Evolutionary conservation across 2,113 vertebrate genomes (phyloP).

Genomic region (Microtus pennsylvanicus): DNA sequence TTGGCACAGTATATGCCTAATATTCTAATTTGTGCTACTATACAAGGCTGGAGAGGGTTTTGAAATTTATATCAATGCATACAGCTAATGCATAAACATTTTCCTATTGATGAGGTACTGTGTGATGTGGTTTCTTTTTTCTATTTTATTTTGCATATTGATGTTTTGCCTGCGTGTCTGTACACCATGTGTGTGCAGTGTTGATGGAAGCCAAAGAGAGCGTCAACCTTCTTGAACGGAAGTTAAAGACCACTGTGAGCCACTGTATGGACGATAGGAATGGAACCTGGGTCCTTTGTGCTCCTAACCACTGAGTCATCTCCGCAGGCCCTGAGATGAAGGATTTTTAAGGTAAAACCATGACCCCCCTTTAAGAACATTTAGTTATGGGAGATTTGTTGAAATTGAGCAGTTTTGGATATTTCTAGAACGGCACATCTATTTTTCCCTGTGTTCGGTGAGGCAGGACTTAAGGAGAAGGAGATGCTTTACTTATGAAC

Average conservation of each 20-base stretch:
- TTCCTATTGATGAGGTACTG: not conserved
- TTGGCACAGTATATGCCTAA: not conserved
- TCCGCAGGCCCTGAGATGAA: not conserved
- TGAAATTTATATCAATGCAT: not conserved
- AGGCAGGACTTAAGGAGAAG: slow-evolving; percentile 14
- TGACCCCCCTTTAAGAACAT: not conserved
- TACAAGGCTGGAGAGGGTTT: not conserved
- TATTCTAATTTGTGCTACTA: not conserved
- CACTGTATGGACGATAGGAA: too few relatives aligned
- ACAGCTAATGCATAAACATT: not conserved
- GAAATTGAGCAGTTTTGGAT: not conserved
- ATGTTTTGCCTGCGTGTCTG: not conserved
- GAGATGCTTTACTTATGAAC: not conserved
- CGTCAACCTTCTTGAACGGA: accelerated
- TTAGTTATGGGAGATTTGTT: not conserved
- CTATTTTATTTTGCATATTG: not conserved
- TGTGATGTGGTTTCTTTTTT: not conserved
- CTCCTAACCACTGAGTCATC: not conserved
- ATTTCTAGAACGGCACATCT: not conserved
- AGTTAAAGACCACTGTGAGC: not conserved
- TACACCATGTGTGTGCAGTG: not conserved
- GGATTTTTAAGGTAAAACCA: not conserved
- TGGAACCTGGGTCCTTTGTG: not conserved
- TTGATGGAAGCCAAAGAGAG: not conserved
- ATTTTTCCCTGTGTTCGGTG: not conserved